These are phyloP conservation scores for Machimus atricapillus DNA, from an alignment of 2,888 invertebrate species.

Conservation along the genomic window DNA sequence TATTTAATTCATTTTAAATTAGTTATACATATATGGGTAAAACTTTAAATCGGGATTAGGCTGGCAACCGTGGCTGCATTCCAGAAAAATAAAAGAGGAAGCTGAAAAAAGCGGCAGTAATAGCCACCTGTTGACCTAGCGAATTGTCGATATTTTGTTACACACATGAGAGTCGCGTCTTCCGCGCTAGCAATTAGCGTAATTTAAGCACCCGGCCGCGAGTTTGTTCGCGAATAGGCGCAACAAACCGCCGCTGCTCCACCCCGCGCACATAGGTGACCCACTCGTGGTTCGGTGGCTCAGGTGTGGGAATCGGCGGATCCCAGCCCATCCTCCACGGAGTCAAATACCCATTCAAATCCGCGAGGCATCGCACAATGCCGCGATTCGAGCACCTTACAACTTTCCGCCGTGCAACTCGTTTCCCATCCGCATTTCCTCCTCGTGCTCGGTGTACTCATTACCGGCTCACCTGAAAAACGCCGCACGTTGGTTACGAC, in stretches of 20 bases:
- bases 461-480: constrained; percentile 31
- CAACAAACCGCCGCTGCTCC: neutral
- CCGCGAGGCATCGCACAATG: neutral
- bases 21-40: neutral
- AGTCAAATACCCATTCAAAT: neutral
- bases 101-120: neutral
- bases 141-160: neutral
- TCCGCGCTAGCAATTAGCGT: neutral
- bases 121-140: neutral
- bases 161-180: neutral
- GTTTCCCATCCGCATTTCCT: constrained; percentile 38
- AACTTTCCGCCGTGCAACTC: constrained; percentile 21
- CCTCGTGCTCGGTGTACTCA: constrained; percentile 25
- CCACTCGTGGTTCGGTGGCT: neutral
- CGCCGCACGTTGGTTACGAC: constrained; percentile 6
- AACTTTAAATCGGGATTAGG: neutral
- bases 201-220: neutral
- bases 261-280: neutral
- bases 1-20: neutral
- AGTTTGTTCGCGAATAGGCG: neutral
- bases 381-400: neutral
- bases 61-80: neutral
- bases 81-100: neutral
- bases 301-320: constrained; percentile 11
- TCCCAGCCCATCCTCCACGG: neutral